Evolutionary conservation across 2,888 invertebrate species (phyloP).

Genomic region (Oligia strigilis): DNA sequence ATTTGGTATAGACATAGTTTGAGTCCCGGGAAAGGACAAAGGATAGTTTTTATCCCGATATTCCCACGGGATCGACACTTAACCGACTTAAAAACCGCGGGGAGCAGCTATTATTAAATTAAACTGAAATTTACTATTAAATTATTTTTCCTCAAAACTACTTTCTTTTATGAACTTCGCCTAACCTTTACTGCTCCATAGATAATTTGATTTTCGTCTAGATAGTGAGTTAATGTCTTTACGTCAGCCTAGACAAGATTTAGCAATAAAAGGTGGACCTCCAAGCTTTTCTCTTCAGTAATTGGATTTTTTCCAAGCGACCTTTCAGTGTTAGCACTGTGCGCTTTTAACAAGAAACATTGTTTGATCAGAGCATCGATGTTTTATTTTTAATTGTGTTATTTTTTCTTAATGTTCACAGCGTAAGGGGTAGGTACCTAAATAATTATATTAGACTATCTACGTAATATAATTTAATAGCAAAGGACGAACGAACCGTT

Average conservation of each 20-base stretch:
- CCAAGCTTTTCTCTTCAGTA: slow-evolving; percentile 40
- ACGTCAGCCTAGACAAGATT: slow-evolving; percentile 29
- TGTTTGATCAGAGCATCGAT: slow-evolving; percentile 10
- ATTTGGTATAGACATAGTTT: no score
- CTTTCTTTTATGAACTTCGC: slow-evolving; percentile 2
- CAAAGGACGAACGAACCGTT: background rate
- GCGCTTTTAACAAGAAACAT: slow-evolving; percentile 34
- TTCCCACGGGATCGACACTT: no score
- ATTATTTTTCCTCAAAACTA: background rate
- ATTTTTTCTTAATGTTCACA: background rate
- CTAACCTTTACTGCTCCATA: slow-evolving; percentile 12
- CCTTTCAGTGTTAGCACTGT: slow-evolving; percentile 31
- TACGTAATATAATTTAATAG: background rate
- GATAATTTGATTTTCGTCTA: slow-evolving; percentile 53
- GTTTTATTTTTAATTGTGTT: background rate
- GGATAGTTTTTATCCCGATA: no score
- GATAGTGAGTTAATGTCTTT: slow-evolving; percentile 53
- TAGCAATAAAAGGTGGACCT: slow-evolving; percentile 37
- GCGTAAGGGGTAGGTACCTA: no score
- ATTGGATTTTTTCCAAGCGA: slow-evolving; percentile 57
- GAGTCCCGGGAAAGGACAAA: no score
- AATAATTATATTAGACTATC: background rate
- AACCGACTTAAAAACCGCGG: no score
- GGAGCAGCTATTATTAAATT: no score
- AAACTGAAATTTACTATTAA: background rate